Base-by-base conservation (phyloP, 1,140 invertebrate species). In the Anagrus nilaparvatae region DNA sequence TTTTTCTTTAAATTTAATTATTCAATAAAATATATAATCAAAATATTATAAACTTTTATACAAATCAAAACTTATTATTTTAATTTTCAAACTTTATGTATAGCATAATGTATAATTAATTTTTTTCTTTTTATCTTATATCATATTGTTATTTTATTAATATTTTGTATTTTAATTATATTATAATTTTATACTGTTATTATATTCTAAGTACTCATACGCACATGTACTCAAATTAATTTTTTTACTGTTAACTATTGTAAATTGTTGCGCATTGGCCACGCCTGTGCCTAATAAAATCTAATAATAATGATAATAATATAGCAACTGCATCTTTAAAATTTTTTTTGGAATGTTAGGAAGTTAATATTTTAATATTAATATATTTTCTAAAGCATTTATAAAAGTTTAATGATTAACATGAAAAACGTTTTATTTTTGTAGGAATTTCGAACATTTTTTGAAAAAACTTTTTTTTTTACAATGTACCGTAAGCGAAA, bases 401-500 rank as follows among this genome's bases (percentile, higher is more conserved):
- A 40, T 37, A 17, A 39, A 49, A 43, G 32, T 46, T 46, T n/a
- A n/a, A n/a, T 18, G 14, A 43, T 24, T 32, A 18, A 31, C 28
- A 13, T 13, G 18, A 14, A 16, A 16, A 18, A 35, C 24, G 8
- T 35, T 12, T 14, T 42, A 35, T 31, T 39, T 31, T 27, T 32
- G 37, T 20, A 33, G 14, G 31, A 37, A 46, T n/a, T 13, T 46
- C 23, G 33, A 43, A 23, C 36, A 36, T 29, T 40, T 32, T n/a
- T 31, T n/a, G 20, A 33, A 41, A 44, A 40, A 19, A 48, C 30
- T 33, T 39, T 35, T 12, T 35, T 37, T 19, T 31, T 66, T 72
- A 83, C 59, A 82, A 73, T 55, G 99, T 99, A 46, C 96, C 96
- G 72, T 99, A 99, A 46, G 95, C 97, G 53, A 96, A 85, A 74